Conservation (phyloP, 2,888 invertebrate genomes). For the Selenia dentaria region DNA sequence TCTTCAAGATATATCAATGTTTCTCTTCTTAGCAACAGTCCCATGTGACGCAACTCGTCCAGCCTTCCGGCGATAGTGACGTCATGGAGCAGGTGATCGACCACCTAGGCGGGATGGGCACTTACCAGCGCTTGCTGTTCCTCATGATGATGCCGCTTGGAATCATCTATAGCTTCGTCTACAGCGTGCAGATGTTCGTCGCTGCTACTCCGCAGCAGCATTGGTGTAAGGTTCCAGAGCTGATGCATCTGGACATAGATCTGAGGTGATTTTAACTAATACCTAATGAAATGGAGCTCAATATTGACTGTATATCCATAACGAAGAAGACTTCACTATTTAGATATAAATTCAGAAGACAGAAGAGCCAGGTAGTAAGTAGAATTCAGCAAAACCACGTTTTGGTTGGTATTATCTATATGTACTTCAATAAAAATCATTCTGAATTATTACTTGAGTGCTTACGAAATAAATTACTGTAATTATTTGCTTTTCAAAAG, state of each 20-base stretch:
- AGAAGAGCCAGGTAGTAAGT: too few relatives aligned
- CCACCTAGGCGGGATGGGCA: slow-evolving; percentile 45
- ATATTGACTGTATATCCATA: too few relatives aligned
- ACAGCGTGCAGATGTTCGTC: slow-evolving; percentile 58
- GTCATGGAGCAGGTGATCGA: slow-evolving; percentile 40
- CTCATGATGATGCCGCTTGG: slow-evolving; percentile 49
- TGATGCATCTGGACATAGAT: slow-evolving; percentile 44
- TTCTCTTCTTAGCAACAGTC: not conserved
- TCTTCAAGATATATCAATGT: too few relatives aligned
- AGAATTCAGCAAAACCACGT: too few relatives aligned
- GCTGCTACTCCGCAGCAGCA: slow-evolving; percentile 56
- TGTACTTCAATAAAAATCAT: too few relatives aligned
- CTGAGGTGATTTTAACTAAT: slow-evolving; percentile 38
- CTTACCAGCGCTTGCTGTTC: slow-evolving; percentile 42
- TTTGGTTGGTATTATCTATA: too few relatives aligned
- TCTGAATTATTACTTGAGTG: too few relatives aligned
- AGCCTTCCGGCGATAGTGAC: slow-evolving; percentile 9
- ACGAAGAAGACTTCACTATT: too few relatives aligned
- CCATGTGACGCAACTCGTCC: not conserved
- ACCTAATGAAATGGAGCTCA: too few relatives aligned
- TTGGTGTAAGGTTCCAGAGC: slow-evolving; percentile 57
- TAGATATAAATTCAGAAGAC: too few relatives aligned
- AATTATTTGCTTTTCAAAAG: too few relatives aligned
- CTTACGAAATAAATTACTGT: too few relatives aligned
- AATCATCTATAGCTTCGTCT: slow-evolving; percentile 48